These are phyloP conservation scores for Drosophila bipectinata DNA, from an alignment of 1,140 invertebrate genomes.

Conservation along the genomic window DNA sequence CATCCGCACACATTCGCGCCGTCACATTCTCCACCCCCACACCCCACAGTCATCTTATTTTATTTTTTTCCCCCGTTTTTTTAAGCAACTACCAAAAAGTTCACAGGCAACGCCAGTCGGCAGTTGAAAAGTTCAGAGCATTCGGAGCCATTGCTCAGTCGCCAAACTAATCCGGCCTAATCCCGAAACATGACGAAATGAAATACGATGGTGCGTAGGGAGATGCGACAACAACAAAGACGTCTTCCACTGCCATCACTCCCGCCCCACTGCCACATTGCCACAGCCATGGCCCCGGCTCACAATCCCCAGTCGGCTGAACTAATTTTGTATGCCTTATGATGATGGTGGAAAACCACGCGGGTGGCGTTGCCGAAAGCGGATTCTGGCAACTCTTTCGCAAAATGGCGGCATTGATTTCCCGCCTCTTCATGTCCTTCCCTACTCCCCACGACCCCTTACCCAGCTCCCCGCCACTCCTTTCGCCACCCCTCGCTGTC, in stretches of 20 bases:
- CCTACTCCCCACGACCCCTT: not conserved
- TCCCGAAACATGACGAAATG: conserved; percentile 84
- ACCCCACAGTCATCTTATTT: conserved; percentile 11
- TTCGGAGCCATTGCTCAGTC: conserved; percentile 78
- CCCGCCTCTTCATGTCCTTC: conserved; percentile 32
- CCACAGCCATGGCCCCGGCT: conserved; percentile 18
- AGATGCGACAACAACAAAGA: conserved; percentile 48
- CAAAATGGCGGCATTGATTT: conserved; percentile 81
- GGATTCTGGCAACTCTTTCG: conserved; percentile 69
- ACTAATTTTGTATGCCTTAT: conserved; percentile 82
- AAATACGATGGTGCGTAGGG: conserved; percentile 82
- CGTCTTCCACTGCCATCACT: conserved; percentile 24
- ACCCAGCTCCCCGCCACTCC: not conserved
- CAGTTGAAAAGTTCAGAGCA: conserved; percentile 66
- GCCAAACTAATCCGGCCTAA: conserved; percentile 80
- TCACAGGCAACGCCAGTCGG: conserved; percentile 50
- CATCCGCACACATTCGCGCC: conserved; percentile 70
- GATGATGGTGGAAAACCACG: conserved; percentile 46
- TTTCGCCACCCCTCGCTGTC: conserved; percentile 5
- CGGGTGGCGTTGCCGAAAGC: conserved; percentile 21
- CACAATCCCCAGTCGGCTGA: conserved; percentile 40
- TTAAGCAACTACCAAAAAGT: conserved; percentile 64
- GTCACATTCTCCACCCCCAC: conserved; percentile 58
- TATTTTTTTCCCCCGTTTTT: conserved; percentile 30
- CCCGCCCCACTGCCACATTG: conserved; percentile 1